Evolutionary conservation across 2,888 invertebrate genomes (phyloP).

Genomic region (Peribatodes rhomboidaria): DNA sequence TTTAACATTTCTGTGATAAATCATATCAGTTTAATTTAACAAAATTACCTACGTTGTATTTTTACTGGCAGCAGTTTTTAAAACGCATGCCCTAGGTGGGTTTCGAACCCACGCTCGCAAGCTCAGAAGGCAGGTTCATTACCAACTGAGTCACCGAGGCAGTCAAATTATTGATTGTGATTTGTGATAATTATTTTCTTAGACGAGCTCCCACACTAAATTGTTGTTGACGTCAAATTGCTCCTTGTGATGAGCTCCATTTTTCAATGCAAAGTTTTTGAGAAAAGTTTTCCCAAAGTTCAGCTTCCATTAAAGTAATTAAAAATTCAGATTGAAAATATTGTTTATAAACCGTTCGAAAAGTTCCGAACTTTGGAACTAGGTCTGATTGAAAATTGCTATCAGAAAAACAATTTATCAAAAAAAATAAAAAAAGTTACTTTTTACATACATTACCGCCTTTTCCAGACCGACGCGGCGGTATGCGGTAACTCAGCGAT

Average conservation of each 20-base stretch:
- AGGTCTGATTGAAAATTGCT: neutral
- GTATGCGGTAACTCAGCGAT: no score
- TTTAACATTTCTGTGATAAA: no score
- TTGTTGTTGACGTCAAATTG: neutral
- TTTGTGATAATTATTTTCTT: neutral
- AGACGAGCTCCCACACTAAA: neutral
- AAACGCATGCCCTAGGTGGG: no score
- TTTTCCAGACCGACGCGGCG: no score
- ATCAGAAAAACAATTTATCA: neutral
- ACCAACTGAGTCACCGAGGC: no score
- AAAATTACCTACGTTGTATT: neutral
- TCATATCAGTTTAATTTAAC: no score
- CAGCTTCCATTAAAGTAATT: conserved; percentile 11
- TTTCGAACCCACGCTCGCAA: no score
- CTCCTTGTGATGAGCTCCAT: conserved; percentile 4
- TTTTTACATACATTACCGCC: no score
- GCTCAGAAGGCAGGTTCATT: no score
- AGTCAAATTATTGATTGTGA: no score
- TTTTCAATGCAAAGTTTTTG: conserved; percentile 7
- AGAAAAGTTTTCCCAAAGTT: conserved; percentile 5
- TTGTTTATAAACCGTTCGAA: conserved; percentile 2
- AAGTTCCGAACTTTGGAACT: conserved; percentile 4
- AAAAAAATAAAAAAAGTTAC: no score
- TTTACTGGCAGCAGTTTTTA: neutral
- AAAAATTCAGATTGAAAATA: conserved; percentile 1